Percentiles rank a stretch among this genome's conserved stretches.
phyloP scores from a whole-genome alignment of 2,797 vertebrate species.

The Simalia tracyae region DNA sequence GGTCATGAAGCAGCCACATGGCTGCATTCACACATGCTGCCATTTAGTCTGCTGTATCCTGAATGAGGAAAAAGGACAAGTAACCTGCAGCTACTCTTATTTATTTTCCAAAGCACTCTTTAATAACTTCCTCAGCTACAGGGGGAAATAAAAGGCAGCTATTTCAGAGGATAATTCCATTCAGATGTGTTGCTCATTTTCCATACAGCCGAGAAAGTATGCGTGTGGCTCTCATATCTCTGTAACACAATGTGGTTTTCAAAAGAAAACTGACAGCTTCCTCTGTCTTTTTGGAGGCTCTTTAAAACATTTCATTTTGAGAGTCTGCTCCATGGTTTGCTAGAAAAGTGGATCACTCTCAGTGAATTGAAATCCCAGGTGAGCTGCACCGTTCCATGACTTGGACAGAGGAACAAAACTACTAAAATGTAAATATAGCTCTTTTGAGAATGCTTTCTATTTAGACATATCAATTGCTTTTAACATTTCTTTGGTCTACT shows the following conservation, averaged over 20 bases:
- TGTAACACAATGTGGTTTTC: not conserved
- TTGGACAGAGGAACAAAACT: not conserved
- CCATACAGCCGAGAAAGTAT: not conserved
- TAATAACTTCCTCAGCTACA: conserved; percentile 17
- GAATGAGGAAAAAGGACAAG: not conserved
- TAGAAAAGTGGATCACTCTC: not conserved
- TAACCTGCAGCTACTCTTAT: conserved; percentile 30
- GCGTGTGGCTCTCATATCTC: not conserved
- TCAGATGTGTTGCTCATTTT: conserved; percentile 16
- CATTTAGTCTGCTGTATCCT: not conserved
- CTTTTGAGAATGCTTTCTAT: not conserved
- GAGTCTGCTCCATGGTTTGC: not conserved
- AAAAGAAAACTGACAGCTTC: not conserved
- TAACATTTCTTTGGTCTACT: not conserved
- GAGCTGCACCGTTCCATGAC: not conserved
- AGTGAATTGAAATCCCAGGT: not conserved
- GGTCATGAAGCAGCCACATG: not conserved
- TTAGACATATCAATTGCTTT: not conserved
- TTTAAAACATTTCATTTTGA: not conserved
- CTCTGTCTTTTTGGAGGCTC: not conserved
- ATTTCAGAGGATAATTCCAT: not conserved
- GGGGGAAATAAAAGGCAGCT: not conserved
- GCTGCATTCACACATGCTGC: not conserved
- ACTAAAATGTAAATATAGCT: not conserved
- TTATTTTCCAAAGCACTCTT: conserved; percentile 19